These are phyloP conservation scores for Psettodes erumei DNA, from an alignment of 2,113 vertebrate species.

Conservation along the genomic window DNA sequence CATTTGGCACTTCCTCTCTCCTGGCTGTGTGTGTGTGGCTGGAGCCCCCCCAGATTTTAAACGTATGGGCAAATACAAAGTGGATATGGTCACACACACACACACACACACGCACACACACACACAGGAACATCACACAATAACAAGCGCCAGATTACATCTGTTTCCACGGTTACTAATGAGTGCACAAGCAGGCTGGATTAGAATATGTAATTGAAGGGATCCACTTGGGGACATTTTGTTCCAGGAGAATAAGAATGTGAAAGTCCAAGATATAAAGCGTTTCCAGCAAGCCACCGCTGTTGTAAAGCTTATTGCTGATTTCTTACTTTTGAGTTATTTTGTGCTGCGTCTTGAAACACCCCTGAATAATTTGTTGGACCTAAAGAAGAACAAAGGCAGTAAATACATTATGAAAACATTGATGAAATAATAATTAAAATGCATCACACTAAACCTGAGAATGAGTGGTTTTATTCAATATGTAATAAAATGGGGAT, in stretches of 20 bases:
- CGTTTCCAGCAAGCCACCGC: neutral
- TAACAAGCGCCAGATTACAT: constrained; percentile 56
- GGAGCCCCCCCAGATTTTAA: constrained; percentile 16
- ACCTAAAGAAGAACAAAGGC: neutral
- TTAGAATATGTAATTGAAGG: constrained; percentile 56
- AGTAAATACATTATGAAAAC: neutral
- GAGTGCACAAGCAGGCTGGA: constrained; percentile 35
- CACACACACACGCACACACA: constrained; percentile 1
- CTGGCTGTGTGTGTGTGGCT: constrained; percentile 38
- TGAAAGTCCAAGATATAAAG: neutral
- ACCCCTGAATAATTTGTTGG: neutral
- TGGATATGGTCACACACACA: constrained; percentile 24
- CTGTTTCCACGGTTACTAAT: constrained; percentile 63
- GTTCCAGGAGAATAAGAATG: constrained; percentile 16
- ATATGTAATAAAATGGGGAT: too few relatives aligned
- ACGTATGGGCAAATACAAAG: constrained; percentile 33
- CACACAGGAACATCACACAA: constrained; percentile 25
- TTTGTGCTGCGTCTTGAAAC: neutral
- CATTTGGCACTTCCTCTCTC: constrained; percentile 71
- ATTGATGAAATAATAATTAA: neutral
- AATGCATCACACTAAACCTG: neutral
- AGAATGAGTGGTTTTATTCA: neutral
- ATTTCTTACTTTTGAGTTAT: neutral
- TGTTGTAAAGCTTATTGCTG: neutral
- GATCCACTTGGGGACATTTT: constrained; percentile 48